These are phyloP conservation scores for Arge pagana DNA, from an alignment of 2,888 invertebrate genomes.

Conservation along the genomic window DNA sequence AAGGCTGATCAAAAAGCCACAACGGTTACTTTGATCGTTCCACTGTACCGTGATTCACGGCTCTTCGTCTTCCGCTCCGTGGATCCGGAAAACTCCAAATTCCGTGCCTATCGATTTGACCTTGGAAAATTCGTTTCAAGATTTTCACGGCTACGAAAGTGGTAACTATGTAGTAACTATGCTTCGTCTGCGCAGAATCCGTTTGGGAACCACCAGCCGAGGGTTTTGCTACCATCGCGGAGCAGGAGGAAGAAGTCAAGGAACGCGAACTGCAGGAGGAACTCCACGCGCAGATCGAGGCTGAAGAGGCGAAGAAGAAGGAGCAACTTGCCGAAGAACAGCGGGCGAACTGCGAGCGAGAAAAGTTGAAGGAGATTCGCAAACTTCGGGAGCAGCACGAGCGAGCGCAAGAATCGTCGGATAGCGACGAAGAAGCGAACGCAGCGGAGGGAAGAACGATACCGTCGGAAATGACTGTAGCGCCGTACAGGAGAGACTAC, in stretches of 20 bases:
- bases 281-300: constrained; percentile 59
- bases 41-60: too few relatives aligned
- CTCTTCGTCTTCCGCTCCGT: too few relatives aligned
- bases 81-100: too few relatives aligned
- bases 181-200: too few relatives aligned
- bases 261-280: constrained; percentile 59
- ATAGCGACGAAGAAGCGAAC: constrained; percentile 53
- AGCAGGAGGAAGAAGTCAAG: constrained; percentile 65
- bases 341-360: constrained; percentile 48
- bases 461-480: constrained; percentile 45
- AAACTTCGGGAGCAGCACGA: constrained; percentile 61
- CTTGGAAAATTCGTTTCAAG: too few relatives aligned
- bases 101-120: too few relatives aligned
- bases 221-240: constrained; percentile 70
- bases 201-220: constrained; percentile 76
- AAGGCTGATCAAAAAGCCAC: too few relatives aligned
- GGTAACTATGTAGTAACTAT: too few relatives aligned
- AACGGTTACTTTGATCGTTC: too few relatives aligned
- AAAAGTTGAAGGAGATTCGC: constrained; percentile 45
- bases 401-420: constrained; percentile 31
- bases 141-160: too few relatives aligned
- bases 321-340: constrained; percentile 52
- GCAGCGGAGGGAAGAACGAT: constrained; percentile 47
- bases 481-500: constrained; percentile 58
- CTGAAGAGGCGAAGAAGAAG: constrained; percentile 58